phyloP scores from a whole-genome alignment of 35 echinoderm and acorn worm genomes.

The Hemicentrotus pulcherrimus region DNA sequence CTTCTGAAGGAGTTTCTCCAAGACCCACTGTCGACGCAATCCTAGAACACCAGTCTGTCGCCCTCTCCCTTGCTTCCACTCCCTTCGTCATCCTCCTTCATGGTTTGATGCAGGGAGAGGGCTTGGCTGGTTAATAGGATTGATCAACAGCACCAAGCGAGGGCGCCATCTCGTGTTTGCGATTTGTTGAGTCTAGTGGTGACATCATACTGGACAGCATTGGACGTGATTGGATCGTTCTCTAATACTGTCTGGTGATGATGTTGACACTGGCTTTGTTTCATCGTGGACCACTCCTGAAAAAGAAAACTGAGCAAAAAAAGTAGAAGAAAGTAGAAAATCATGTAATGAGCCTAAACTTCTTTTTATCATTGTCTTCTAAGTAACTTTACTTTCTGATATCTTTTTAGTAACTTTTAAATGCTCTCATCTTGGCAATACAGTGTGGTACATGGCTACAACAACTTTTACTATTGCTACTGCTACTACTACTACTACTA shows the following conservation, averaged over 20 bases:
- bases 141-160: constrained; percentile 21
- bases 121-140: constrained; percentile 24
- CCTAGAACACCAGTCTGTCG: neutral
- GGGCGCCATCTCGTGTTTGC: constrained; percentile 9
- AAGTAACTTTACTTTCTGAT: too few relatives aligned
- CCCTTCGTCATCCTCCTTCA: neutral
- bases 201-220: constrained; percentile 99
- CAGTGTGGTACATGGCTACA: neutral
- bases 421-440: too few relatives aligned
- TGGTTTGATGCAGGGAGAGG: neutral
- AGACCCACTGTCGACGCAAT: constrained; percentile 47
- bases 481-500: neutral
- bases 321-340: neutral
- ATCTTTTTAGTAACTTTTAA: too few relatives aligned
- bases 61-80: neutral
- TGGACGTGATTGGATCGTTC: constrained; percentile 84
- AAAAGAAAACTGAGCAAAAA: neutral
- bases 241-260: constrained; percentile 99
- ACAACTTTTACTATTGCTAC: neutral
- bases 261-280: constrained; percentile 80
- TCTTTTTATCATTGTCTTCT: neutral
- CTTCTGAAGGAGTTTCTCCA: constrained; percentile 4
- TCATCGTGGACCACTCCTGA: constrained; percentile 44
- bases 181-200: constrained; percentile 44
- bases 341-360: neutral